These are phyloP conservation scores for Lamellibrachia satsuma DNA, from an alignment of 2,888 invertebrate species.

Conservation along the genomic window DNA sequence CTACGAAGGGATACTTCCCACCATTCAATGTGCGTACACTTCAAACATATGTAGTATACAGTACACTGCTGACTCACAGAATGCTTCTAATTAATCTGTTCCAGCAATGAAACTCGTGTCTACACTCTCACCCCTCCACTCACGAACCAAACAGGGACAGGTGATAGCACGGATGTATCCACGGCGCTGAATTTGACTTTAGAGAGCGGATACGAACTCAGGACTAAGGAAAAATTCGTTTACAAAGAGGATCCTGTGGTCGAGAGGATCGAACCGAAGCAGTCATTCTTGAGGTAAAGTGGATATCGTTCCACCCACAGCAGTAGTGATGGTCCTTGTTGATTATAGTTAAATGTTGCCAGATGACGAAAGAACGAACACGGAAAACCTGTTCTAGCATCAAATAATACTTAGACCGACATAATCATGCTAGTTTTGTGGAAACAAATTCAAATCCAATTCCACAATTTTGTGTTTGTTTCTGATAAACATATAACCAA, in stretches of 20 bases:
- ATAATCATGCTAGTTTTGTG: no score
- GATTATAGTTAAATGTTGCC: no score
- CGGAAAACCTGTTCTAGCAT: no score
- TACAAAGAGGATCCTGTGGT: conserved; percentile 37
- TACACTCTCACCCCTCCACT: neutral
- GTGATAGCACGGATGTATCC: neutral
- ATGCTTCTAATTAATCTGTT: neutral
- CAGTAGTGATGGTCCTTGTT: neutral
- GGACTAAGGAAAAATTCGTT: neutral
- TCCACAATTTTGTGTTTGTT: no score
- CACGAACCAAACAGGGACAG: neutral
- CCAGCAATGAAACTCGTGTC: neutral
- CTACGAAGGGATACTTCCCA: no score
- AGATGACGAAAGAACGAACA: no score
- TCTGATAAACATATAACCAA: no score
- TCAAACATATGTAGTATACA: no score
- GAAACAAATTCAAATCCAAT: no score
- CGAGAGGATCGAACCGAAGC: conserved; percentile 29
- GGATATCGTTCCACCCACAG: neutral
- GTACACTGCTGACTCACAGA: no score
- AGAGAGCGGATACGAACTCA: neutral
- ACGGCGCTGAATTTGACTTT: neutral
- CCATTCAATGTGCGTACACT: no score
- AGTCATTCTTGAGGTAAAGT: neutral
- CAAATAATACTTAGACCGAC: no score